Conservation (phyloP, 92 coral and sea anemone species). For the Paragorgia papillata region DNA sequence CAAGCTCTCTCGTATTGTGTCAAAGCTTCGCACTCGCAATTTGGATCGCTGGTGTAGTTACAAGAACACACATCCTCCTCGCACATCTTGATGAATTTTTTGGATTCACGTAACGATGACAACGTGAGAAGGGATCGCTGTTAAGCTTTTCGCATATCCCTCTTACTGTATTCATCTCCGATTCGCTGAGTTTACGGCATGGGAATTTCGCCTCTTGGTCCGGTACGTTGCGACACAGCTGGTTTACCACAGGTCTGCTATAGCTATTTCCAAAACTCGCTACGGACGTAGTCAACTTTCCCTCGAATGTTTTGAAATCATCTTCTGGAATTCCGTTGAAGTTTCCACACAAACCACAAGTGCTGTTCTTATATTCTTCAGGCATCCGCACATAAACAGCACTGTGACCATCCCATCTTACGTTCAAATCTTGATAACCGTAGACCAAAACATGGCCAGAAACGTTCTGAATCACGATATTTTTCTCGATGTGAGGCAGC, state of each 20-base stretch:
- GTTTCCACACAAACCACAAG: conserved; percentile 81
- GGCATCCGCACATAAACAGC: conserved; percentile 63
- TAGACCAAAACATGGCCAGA: conserved; percentile 55
- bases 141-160: conserved; percentile 64
- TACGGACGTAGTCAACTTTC: conserved; percentile 49
- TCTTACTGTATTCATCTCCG: conserved; percentile 45
- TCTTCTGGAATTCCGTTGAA: conserved; percentile 68
- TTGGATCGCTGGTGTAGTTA: conserved; percentile 68
- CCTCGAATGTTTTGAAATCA: conserved; percentile 58
- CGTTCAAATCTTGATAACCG: conserved; percentile 66
- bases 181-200: conserved; percentile 53
- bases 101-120: conserved; percentile 63
- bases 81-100: conserved; percentile 56
- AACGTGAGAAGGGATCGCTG: conserved; percentile 52
- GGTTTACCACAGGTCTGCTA: conserved; percentile 59
- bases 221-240: conserved; percentile 54
- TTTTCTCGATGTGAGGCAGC: conserved; percentile 68
- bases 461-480: conserved; percentile 54
- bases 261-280: conserved; percentile 72
- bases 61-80: conserved; percentile 74
- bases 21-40: conserved; percentile 70
- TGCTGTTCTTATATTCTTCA: conserved; percentile 52
- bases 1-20: conserved; percentile 84
- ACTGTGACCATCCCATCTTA: conserved; percentile 67
- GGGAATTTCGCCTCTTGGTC: conserved; percentile 40